Conservation (phyloP, 2,888 invertebrate genomes). For the Leuctra nigra region DNA sequence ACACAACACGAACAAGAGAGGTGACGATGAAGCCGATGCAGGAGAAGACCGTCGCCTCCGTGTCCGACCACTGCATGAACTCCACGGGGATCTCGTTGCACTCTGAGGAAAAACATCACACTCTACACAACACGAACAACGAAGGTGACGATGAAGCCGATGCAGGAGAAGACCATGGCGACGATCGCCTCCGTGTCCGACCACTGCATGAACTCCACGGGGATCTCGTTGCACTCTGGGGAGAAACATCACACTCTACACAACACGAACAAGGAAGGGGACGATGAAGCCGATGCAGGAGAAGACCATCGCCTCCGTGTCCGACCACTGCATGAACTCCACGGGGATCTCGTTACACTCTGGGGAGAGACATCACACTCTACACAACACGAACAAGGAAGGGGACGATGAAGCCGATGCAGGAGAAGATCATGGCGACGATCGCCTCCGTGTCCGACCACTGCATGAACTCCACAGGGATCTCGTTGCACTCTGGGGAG, state of each 20-base stretch:
- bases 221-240: slow-evolving; percentile 51
- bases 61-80: slow-evolving; percentile 54
- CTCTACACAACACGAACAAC: slow-evolving; percentile 51
- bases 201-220: slow-evolving; percentile 56
- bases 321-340: slow-evolving; percentile 55
- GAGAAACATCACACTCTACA: too few species aligned
- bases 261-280: too few species aligned
- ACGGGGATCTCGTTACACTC: slow-evolving; percentile 53
- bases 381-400: slow-evolving; percentile 52
- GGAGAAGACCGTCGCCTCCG: slow-evolving; percentile 55
- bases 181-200: slow-evolving; percentile 55
- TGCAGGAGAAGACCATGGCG: slow-evolving; percentile 49
- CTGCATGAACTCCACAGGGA: slow-evolving; percentile 54
- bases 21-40: slow-evolving; percentile 56
- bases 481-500: slow-evolving; percentile 53
- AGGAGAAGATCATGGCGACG: slow-evolving; percentile 51
- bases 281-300: slow-evolving; percentile 57
- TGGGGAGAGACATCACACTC: too few species aligned
- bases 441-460: slow-evolving; percentile 58
- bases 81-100: slow-evolving; percentile 68
- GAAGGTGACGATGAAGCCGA: slow-evolving; percentile 55
- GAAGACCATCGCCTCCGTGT: slow-evolving; percentile 53
- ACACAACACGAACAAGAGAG: slow-evolving; percentile 51
- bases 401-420: slow-evolving; percentile 55
- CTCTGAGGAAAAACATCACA: slow-evolving; percentile 58